Evolutionary conservation across 2,888 invertebrate species (phyloP), one percentile per base, ranked within the genome.

Genomic region (Callosobruchus maculatus): DNA sequence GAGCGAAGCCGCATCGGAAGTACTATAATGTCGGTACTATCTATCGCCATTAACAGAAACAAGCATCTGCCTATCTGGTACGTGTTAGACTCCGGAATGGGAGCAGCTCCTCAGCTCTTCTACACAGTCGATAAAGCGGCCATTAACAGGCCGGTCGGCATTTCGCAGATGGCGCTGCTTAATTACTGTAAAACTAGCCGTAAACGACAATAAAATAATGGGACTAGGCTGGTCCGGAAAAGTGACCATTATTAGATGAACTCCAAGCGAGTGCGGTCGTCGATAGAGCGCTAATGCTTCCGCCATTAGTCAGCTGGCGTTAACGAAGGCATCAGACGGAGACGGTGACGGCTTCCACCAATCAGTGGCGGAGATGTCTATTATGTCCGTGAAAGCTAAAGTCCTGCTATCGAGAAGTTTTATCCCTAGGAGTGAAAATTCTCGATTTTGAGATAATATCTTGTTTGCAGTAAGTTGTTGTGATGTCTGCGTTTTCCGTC

Each of bases 221-320:
- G 49, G 49, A 49, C 13, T 49, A 49, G 49, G 49, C 13, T 18
- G 18, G 49, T 49, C 84, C 84, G 85, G 84, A 85, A 86, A 85
- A 86, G 83, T 83, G 83, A 80, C 85, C 80, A 85, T 86, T 85
- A 85, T 83, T 80, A 81, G 82, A 49, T 49, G 49, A 49, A 13
- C 49, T 3, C 13, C 5, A 18, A 7, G 49, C 49, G 49, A 4
- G 26, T 2, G 13, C 49, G 1, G 13, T 13, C 49, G 49, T 13
- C 49, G 49, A 49, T 49, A 49, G 18, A 5, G 49, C 49, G 3
- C 18, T 49, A 49, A 49, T 49, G 86, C 85, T 87, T 87, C 86
- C 86, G 86, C 85, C 85, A 86, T 86, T 86, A 86, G 86, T 86
- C 87, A 86, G 86, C 85, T 86, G 87, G 84, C 84, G 83, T 85